Evolutionary conservation across 2,113 vertebrate genomes (phyloP).

Genomic region (Pseudois nayaur): DNA sequence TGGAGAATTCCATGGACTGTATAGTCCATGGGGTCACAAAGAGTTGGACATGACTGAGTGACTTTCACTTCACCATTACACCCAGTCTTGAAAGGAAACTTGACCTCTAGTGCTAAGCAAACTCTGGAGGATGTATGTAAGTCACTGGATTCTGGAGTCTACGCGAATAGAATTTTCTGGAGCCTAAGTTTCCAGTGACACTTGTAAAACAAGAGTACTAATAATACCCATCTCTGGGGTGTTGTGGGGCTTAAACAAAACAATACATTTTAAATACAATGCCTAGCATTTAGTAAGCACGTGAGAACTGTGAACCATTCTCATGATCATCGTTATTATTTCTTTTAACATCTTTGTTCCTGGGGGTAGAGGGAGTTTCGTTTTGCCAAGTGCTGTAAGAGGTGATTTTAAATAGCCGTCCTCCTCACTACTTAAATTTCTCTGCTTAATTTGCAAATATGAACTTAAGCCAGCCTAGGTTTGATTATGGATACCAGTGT

Average conservation of each 20-base stretch:
- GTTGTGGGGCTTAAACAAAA: neutral
- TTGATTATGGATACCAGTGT: neutral
- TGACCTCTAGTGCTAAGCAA: neutral
- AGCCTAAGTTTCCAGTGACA: neutral
- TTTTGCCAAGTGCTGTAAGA: neutral
- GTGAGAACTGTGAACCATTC: neutral
- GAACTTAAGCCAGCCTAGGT: neutral
- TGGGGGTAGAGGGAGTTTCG: neutral
- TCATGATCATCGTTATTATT: neutral
- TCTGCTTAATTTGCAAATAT: constrained; percentile 6
- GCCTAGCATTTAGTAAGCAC: neutral
- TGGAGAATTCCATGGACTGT: neutral
- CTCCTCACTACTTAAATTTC: neutral
- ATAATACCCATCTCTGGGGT: neutral
- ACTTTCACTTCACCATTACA: neutral
- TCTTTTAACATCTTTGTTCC: neutral
- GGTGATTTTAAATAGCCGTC: neutral
- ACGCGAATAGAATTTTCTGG: neutral
- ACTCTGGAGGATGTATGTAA: neutral
- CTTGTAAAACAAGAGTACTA: neutral
- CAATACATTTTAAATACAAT: neutral
- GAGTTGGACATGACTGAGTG: neutral
- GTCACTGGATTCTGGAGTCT: neutral
- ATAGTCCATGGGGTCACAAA: neutral
- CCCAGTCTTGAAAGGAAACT: neutral